These are phyloP conservation scores for Drosophila carrolli DNA, from an alignment of 1,140 invertebrate species.

Conservation along the genomic window DNA sequence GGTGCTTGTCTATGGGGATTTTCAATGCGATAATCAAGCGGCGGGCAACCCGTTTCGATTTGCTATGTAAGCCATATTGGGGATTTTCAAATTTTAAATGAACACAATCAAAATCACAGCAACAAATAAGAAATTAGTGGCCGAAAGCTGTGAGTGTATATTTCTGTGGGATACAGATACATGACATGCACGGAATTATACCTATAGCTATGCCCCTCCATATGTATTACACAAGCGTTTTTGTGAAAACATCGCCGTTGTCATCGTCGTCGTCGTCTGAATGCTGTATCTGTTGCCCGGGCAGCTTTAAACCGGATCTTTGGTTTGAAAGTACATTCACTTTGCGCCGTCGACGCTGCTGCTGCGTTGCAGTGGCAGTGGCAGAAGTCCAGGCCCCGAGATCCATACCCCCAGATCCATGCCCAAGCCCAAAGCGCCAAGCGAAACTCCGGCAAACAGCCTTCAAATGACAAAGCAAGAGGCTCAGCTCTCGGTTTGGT, in stretches of 20 bases:
- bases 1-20: slow-evolving; percentile 30
- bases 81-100: slow-evolving; percentile 27
- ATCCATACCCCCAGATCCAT: slow-evolving; percentile 19
- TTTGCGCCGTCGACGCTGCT: slow-evolving; percentile 59
- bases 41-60: slow-evolving; percentile 34
- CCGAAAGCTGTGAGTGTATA: slow-evolving; percentile 36
- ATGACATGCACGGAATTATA: slow-evolving; percentile 16
- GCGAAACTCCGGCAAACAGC: slow-evolving; percentile 62
- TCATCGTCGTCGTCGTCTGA: slow-evolving; percentile 49
- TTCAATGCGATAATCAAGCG: slow-evolving; percentile 48
- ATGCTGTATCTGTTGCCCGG: slow-evolving; percentile 64
- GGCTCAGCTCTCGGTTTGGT: slow-evolving; percentile 39
- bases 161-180: slow-evolving; percentile 11
- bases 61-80: slow-evolving; percentile 36
- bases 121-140: slow-evolving; percentile 50
- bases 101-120: slow-evolving; percentile 26
- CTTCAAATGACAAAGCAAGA: slow-evolving; percentile 73
- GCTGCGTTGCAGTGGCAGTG: slow-evolving; percentile 17
- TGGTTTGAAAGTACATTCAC: slow-evolving; percentile 83
- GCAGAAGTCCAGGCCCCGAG: slow-evolving; percentile 31
- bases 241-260: slow-evolving; percentile 73
- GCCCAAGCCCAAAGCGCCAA: slow-evolving; percentile 12
- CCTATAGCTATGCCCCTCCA: slow-evolving; percentile 42
- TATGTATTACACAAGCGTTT: slow-evolving; percentile 78
- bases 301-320: slow-evolving; percentile 80